phyloP scores from a whole-genome alignment of 2,797 vertebrate species.

The Helostoma temminkii region DNA sequence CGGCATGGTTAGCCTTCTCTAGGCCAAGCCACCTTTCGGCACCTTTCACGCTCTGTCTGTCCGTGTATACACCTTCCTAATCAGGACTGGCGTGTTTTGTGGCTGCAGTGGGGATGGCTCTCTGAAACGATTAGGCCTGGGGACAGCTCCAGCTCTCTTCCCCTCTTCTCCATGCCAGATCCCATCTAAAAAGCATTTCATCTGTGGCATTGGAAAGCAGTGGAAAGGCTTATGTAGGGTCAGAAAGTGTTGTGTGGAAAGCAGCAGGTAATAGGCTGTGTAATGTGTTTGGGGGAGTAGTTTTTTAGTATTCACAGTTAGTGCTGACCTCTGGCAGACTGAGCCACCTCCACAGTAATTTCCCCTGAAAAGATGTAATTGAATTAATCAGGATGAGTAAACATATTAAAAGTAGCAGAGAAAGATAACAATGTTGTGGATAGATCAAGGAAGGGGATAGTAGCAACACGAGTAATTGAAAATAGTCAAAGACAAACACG shows the following conservation, averaged over 20 bases:
- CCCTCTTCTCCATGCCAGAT: conserved; percentile 81
- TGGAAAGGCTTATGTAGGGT: conserved; percentile 69
- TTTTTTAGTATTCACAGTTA: conserved; percentile 84
- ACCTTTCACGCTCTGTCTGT: conserved; percentile 72
- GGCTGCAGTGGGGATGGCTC: conserved; percentile 76
- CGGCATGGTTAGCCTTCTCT: conserved; percentile 45
- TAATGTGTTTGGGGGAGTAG: conserved; percentile 78
- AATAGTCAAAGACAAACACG: conserved; percentile 77
- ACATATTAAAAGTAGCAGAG: conserved; percentile 81
- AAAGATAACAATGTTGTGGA: conserved; percentile 81
- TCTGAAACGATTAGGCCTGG: conserved; percentile 81
- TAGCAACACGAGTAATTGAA: conserved; percentile 73
- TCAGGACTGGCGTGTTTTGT: conserved; percentile 78
- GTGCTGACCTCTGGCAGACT: conserved; percentile 79
- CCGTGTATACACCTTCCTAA: conserved; percentile 75
- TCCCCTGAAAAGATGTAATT: conserved; percentile 83
- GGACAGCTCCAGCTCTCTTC: conserved; percentile 79
- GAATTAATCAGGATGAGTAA: conserved; percentile 85
- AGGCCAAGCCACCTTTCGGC: conserved; percentile 59
- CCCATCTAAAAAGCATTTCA: conserved; percentile 86
- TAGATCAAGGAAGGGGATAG: conserved; percentile 77
- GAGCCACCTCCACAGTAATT: conserved; percentile 78
- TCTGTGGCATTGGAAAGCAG: conserved; percentile 74
- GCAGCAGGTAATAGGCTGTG: conserved; percentile 83
- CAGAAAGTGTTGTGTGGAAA: conserved; percentile 70